phyloP scores from a whole-genome alignment of 2,113 vertebrate species.

The Nibea albiflora region DNA sequence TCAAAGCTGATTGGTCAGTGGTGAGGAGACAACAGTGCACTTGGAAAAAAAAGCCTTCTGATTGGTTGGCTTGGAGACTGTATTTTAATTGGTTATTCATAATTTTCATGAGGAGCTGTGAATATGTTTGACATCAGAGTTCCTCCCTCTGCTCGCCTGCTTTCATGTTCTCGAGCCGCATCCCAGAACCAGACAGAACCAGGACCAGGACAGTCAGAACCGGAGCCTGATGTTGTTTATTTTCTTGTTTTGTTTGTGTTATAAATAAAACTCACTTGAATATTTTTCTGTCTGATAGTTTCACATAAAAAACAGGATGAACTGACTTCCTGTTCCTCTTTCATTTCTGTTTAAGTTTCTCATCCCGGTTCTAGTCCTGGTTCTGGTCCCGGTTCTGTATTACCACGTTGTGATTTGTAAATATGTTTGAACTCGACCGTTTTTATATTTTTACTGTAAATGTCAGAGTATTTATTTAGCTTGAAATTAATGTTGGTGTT shows the following conservation, averaged over 20 bases:
- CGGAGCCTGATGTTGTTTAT: neutral
- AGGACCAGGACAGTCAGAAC: neutral
- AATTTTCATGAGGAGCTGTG: constrained; percentile 60
- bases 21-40: neutral
- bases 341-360: neutral
- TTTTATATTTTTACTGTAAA: constrained; percentile 81
- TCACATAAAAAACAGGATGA: neutral
- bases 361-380: constrained; percentile 1
- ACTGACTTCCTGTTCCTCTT: neutral
- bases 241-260: neutral
- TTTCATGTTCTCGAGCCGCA: neutral
- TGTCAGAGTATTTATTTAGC: constrained; percentile 83
- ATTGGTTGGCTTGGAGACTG: constrained; percentile 27
- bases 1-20: constrained; percentile 3
- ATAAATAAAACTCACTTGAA: constrained; percentile 9
- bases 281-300: constrained; percentile 3
- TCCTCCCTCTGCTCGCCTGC: constrained; percentile 1
- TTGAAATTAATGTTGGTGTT: constrained; percentile 75
- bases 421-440: constrained; percentile 75
- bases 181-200: constrained; percentile 22
- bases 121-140: constrained; percentile 42
- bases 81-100: constrained; percentile 31
- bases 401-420: constrained; percentile 66
- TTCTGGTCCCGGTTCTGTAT: constrained; percentile 12
- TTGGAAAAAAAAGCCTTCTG: constrained; percentile 33